Evolutionary conservation across 2,888 invertebrate genomes (phyloP).

Genomic region (Coelogynopora nodosa): DNA sequence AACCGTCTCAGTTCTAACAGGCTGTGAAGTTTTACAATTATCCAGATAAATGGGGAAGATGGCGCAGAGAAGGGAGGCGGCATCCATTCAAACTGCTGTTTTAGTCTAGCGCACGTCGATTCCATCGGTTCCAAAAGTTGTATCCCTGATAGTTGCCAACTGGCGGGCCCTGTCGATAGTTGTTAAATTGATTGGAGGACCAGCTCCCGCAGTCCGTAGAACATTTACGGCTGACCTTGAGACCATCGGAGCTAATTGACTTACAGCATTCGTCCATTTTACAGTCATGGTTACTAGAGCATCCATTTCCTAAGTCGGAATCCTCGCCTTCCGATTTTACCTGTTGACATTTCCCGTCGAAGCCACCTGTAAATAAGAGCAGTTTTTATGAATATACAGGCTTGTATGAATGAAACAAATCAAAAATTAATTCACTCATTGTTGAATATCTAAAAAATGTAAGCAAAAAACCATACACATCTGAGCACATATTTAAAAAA

Average conservation of each 20-base stretch:
- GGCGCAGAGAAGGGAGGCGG: too few relatives aligned
- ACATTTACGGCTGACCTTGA: neutral
- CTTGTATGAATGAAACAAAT: too few relatives aligned
- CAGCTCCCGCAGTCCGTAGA: neutral
- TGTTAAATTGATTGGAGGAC: neutral
- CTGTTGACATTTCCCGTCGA: neutral
- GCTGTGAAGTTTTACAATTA: too few relatives aligned
- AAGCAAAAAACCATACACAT: too few relatives aligned
- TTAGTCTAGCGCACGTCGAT: neutral
- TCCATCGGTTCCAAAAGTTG: conserved; percentile 25
- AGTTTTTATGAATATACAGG: too few relatives aligned
- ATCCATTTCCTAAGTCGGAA: neutral
- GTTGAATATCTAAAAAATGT: too few relatives aligned
- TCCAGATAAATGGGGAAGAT: too few relatives aligned
- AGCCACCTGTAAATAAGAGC: conserved; percentile 7
- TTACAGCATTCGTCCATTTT: neutral
- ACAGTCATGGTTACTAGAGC: neutral
- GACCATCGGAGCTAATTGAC: neutral
- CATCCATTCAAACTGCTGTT: too few relatives aligned
- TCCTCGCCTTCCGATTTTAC: neutral
- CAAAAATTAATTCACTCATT: too few relatives aligned
- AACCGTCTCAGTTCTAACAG: too few relatives aligned
- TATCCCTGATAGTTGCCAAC: neutral
- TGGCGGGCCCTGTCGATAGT: neutral
- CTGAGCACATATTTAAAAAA: too few relatives aligned